Conservation (phyloP, 2,113 vertebrate genomes). For the Siniperca chuatsi region DNA sequence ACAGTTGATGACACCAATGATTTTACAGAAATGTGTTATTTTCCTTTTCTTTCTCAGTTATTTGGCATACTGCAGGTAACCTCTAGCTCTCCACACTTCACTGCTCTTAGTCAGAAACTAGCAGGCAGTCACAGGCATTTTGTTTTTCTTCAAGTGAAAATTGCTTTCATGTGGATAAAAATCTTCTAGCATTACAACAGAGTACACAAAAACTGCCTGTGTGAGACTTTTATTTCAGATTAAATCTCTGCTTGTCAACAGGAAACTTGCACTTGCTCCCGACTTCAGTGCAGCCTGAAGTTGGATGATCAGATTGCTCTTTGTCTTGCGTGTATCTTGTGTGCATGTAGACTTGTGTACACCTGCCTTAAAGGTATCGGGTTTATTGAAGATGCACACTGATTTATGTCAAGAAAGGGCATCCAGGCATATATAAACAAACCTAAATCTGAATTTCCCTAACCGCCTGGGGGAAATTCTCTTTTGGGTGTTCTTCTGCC, state of each 20-base stretch:
- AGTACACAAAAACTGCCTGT: constrained; percentile 49
- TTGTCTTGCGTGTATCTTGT: constrained; percentile 55
- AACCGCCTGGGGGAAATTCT: constrained; percentile 13
- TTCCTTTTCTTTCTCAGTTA: not conserved
- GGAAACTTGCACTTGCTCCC: constrained; percentile 46
- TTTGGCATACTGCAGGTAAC: constrained; percentile 9
- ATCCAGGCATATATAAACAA: constrained; percentile 45
- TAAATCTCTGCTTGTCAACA: constrained; percentile 60
- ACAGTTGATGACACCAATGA: not conserved
- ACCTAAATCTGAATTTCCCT: constrained; percentile 28
- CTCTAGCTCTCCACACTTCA: constrained; percentile 24
- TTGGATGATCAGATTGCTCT: constrained; percentile 62
- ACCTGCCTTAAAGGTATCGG: constrained; percentile 40
- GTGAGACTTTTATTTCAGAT: constrained; percentile 65
- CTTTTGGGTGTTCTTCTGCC: constrained; percentile 26
- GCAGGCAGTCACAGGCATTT: constrained; percentile 30
- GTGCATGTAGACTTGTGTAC: constrained; percentile 23
- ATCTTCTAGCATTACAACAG: constrained; percentile 46
- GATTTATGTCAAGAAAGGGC: constrained; percentile 62
- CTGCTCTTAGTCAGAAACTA: constrained; percentile 23
- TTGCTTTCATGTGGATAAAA: constrained; percentile 64
- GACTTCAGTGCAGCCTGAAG: constrained; percentile 44
- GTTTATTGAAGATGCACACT: constrained; percentile 41
- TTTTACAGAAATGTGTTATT: not conserved
- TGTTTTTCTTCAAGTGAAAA: constrained; percentile 55